Evolutionary conservation across 2,888 invertebrate species (phyloP), one percentile per base, ranked within the genome.

Genomic region (Belgica antarctica): DNA sequence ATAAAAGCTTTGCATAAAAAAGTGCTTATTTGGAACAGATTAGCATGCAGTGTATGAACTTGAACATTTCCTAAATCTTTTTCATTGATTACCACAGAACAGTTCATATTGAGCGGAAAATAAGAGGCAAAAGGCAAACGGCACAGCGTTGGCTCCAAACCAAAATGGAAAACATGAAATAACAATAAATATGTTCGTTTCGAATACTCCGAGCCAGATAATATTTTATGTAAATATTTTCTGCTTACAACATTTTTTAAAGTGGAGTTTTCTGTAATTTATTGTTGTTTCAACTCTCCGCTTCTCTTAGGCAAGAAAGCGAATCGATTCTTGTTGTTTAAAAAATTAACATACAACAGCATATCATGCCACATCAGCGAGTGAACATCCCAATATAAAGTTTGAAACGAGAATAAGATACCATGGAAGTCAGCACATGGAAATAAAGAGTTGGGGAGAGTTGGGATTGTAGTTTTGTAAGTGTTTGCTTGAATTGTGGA

Each of bases 181-280:
- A 52, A 52, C 52, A 52, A 52, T 52, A 52, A 52, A 52, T 52
- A 52, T 22, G 22, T 52, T 52, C 52, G 19, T 52, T 52, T 52
- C 52, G 22, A 52, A 52, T 52, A 17, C 22, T 17, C 22, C 52
- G 52, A 52, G 52, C 52, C 52, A 52, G 52, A 52, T 52, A 52
- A 52, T 52, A 52, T 52, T 52, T 52, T 52, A 52, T 52, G 52
- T 22, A 52, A 52, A 52, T 52, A 52, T 52, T 22, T 52, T 31
- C 17, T 52, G 52, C 17, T 52, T 52, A 52, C 52, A 52, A 52
- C 22, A 52, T 52, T 52, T 52, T n/a, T 7, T 22, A n/a, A 52
- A 52, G 52, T 22, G 52, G 52, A n/a, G n/a, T n/a, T n/a, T 52
- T 52, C 12, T n/a, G n/a, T 52, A 22, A 52, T 52, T 52, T 52